Conservation (phyloP, 2,797 vertebrate species). For the Darevskia nairensis region DNA sequence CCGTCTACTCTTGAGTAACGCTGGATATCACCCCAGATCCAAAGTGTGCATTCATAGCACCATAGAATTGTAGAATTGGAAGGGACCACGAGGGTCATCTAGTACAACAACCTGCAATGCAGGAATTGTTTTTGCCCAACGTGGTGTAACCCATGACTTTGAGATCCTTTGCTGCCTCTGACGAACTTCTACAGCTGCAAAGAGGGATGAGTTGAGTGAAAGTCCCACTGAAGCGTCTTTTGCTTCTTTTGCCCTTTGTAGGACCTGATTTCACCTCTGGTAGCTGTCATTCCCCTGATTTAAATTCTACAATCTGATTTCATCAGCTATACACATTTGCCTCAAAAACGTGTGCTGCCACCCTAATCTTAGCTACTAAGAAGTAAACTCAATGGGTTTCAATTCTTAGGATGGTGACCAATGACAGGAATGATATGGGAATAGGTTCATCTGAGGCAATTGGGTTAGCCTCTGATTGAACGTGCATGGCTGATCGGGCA, state of each 20-base stretch:
- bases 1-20: too few species aligned
- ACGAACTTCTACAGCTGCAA: not conserved
- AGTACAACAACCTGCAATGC: too few species aligned
- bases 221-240: not conserved
- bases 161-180: slow-evolving; percentile 18
- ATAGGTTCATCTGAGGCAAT: not conserved
- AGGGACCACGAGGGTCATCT: too few species aligned
- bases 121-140: too few species aligned
- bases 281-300: not conserved
- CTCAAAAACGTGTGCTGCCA: not conserved
- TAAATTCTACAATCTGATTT: not conserved
- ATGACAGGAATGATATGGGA: not conserved
- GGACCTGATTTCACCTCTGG: slow-evolving; percentile 32
- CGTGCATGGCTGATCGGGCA: not conserved
- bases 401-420: not conserved
- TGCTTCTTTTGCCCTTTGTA: not conserved
- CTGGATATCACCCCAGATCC: slow-evolving; percentile 3
- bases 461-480: not conserved
- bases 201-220: not conserved
- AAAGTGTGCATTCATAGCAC: slow-evolving; percentile 5
- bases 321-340: not conserved
- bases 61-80: too few species aligned
- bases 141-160: not conserved
- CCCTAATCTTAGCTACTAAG: not conserved
- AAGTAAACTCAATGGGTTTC: not conserved